These are phyloP conservation scores for Albula goreensis DNA, from an alignment of 2,113 vertebrate species.

Conservation along the genomic window DNA sequence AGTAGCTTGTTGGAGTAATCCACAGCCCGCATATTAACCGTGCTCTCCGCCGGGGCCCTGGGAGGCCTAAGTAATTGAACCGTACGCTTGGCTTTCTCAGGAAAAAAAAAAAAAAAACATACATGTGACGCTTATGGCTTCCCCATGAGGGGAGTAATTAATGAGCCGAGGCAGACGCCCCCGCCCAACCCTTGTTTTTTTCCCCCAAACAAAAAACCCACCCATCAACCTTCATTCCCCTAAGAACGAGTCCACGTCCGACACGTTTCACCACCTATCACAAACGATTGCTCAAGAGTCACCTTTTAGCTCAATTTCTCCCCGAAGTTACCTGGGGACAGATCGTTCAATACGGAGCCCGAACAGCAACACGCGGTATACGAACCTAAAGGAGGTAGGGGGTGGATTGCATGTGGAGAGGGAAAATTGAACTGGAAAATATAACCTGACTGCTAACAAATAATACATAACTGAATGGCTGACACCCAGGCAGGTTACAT, in stretches of 20 bases:
- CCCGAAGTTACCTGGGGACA: neutral
- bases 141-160: neutral
- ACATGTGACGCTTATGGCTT: neutral
- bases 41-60: neutral
- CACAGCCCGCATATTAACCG: slow-evolving; percentile 4
- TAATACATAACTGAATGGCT: neutral
- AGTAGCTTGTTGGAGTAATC: slow-evolving; percentile 8
- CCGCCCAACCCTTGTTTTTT: too few species aligned
- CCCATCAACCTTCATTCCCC: neutral
- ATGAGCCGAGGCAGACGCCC: neutral
- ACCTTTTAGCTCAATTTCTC: slow-evolving; percentile 1
- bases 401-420: neutral
- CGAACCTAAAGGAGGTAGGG: too few species aligned
- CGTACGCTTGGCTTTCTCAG: neutral
- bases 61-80: slow-evolving; percentile 10
- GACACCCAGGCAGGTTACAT: neutral
- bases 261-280: neutral
- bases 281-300: neutral
- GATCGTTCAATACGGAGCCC: neutral
- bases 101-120: neutral
- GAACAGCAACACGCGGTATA: too few species aligned
- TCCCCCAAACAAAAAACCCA: neutral
- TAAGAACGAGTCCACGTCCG: too few species aligned
- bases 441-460: slow-evolving; percentile 1
- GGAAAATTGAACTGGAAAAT: slow-evolving; percentile 12